Base-by-base conservation (phyloP, 1,140 invertebrate genomes). In the Drosophila kanapiae region DNA sequence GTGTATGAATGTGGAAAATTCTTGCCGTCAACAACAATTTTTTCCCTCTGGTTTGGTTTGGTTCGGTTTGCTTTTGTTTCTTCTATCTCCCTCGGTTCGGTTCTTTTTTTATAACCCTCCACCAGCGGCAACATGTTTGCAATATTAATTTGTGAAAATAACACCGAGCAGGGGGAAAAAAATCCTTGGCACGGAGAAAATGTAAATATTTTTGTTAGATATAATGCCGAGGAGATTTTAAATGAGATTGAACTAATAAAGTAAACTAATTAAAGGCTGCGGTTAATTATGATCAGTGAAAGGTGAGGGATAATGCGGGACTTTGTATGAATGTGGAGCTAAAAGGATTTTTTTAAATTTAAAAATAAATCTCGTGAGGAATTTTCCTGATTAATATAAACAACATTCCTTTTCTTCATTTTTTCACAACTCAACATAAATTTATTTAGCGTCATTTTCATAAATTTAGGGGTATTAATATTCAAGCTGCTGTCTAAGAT, bases 111-210 rank as follows among this genome's bases (percentile, higher is more conserved):
- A 35, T 64, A n/a, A 14, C 10, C 49, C 6, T 7, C 11, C 4
- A 16, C 1, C 48, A 29, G 57, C 18, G 11, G 23, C 40, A 37
- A 38, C 63, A 61, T 82, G 68, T 82, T 82, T 78, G 68, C 59
- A 43, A 68, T 51, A 82, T 75, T 82, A 82, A 82, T 82, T 82
- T 75, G 54, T 11, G 18, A 56, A 78, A 68, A 78, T 69, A 74
- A 42, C 35, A n/a, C n/a, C 16, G 13, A n/a, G 5, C 4, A 14
- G 18, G 23, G 3, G 37, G 71, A 69, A 68, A 74, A 37, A 45
- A 27, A 51, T 3, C 1, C 2, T 48, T 40, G 29, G 10, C 33
- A 56, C 29, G 31, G 13, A 37, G 31, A 31, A 67, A 78, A 38
- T 75, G 47, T 64, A 69, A 74, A 78, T 74, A 82, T 82, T 82